Percentiles rank a stretch among this genome's conserved stretches.
Conservation (phyloP, 2,888 invertebrate species). For the Ennomos quercinarius region DNA sequence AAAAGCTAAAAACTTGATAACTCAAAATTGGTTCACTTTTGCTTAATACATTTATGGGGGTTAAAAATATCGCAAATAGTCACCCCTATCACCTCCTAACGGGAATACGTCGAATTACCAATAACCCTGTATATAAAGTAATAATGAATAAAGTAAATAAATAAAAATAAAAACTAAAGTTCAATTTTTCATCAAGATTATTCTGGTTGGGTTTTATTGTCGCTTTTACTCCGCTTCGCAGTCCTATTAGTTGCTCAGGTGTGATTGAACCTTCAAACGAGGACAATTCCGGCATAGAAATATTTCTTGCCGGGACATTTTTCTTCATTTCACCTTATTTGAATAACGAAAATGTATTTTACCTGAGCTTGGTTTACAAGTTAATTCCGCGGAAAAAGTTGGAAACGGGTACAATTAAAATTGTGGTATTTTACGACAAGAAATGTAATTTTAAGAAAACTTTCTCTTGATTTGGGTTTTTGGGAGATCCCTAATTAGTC, state of each 20-base stretch:
- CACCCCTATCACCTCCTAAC: no score
- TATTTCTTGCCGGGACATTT: constrained; percentile 38
- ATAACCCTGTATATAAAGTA: no score
- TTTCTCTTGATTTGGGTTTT: background rate
- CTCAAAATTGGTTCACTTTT: no score
- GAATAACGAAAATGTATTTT: constrained; percentile 43
- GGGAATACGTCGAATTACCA: no score
- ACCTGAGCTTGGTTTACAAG: constrained; percentile 41
- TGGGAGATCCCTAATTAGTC: constrained; percentile 3
- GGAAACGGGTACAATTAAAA: constrained; percentile 36
- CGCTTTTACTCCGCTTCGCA: no score
- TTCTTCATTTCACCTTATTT: constrained; percentile 42
- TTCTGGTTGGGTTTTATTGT: no score
- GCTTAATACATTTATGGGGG: no score
- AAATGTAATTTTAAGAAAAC: constrained; percentile 22
- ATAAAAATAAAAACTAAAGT: no score
- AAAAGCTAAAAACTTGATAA: no score
- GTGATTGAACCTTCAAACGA: constrained; percentile 20
- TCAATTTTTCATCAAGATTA: no score
- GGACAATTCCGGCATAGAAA: constrained; percentile 35
- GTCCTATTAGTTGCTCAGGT: constrained; percentile 11
- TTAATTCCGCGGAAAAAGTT: constrained; percentile 41
- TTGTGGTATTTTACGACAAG: constrained; percentile 29
- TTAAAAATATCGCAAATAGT: no score
- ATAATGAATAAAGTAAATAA: no score